Conservation (phyloP, 2,113 vertebrate species). For the Chroicocephalus ridibundus region DNA sequence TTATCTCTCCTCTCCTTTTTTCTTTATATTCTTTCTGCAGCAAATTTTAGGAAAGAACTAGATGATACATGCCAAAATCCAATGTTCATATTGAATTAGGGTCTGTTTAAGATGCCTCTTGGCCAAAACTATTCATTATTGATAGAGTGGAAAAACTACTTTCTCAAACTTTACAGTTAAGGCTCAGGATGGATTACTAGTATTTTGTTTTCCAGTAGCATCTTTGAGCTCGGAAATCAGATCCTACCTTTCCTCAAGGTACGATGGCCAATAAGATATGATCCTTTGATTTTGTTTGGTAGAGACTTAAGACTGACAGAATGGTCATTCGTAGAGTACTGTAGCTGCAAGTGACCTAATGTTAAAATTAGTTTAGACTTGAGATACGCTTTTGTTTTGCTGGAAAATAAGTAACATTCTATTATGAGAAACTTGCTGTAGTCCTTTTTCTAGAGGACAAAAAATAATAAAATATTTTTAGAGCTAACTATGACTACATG, state of each 20-base stretch:
- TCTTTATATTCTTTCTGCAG: not conserved
- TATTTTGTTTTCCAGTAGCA: not conserved
- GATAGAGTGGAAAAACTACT: not conserved
- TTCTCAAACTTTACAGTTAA: not conserved
- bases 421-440: not conserved
- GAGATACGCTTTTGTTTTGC: not conserved
- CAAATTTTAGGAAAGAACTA: not conserved
- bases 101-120: not conserved
- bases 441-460: not conserved
- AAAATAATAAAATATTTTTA: not conserved
- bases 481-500: not conserved
- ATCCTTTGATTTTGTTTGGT: not conserved
- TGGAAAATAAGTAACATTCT: not conserved
- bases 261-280: not conserved
- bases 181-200: not conserved
- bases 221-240: not conserved
- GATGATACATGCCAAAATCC: not conserved
- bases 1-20: not conserved
- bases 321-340: not conserved
- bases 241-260: not conserved
- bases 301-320: not conserved
- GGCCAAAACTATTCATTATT: not conserved
- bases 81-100: not conserved
- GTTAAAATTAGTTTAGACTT: not conserved
- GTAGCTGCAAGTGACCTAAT: not conserved